These are phyloP conservation scores for Melanotaenia nigrans DNA, from an alignment of 2,797 vertebrate genomes.

Conservation along the genomic window DNA sequence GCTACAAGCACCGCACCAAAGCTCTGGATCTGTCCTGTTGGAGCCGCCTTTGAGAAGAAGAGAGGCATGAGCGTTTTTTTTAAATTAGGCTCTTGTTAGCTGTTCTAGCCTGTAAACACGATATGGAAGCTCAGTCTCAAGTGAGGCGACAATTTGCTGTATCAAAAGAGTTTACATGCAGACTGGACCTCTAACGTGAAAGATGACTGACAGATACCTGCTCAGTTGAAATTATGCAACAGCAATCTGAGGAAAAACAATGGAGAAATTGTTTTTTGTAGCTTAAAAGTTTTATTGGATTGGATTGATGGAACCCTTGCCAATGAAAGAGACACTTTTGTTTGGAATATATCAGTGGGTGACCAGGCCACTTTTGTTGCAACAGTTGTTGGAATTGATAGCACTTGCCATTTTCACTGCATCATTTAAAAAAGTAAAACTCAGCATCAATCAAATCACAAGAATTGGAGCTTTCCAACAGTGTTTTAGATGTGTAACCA, in stretches of 20 bases:
- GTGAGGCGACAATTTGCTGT: not conserved
- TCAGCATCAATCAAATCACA: not conserved
- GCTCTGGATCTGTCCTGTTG: not conserved
- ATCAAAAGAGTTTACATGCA: not conserved
- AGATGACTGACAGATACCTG: not conserved
- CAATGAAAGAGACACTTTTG: too few species aligned
- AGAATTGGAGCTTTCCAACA: not conserved
- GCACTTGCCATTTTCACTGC: too few species aligned
- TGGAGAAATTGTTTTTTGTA: not conserved
- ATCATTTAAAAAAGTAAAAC: too few species aligned
- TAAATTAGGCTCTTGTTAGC: not conserved
- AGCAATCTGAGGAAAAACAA: not conserved
- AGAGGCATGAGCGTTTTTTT: not conserved
- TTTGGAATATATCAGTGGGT: not conserved
- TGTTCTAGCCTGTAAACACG: not conserved
- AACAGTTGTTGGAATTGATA: too few species aligned
- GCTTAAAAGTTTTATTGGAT: not conserved
- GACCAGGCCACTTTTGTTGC: not conserved
- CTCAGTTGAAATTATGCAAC: not conserved
- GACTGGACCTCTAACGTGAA: not conserved
- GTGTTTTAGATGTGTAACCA: not conserved
- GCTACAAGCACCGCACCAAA: not conserved
- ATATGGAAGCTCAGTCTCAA: not conserved
- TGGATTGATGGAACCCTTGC: not conserved
- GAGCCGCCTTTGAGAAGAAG: not conserved